Evolutionary conservation across 2,113 vertebrate species (phyloP).

Genomic region (Cyprinus carpio): DNA sequence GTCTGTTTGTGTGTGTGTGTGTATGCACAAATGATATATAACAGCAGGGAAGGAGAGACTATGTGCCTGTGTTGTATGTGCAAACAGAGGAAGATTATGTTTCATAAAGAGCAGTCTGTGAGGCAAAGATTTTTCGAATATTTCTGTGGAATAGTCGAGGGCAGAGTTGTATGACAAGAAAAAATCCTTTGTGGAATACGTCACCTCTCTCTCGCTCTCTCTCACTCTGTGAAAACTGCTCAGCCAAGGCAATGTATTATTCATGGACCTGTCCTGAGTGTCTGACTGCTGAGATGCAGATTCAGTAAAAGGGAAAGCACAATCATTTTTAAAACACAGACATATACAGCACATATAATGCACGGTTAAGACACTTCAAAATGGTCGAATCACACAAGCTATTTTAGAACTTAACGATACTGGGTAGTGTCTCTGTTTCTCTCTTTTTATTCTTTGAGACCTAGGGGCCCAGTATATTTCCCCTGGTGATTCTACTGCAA

Average conservation of each 20-base stretch:
- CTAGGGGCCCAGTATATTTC: background rate
- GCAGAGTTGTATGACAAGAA: conserved; percentile 1
- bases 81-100: conserved; percentile 61
- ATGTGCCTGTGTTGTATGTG: background rate
- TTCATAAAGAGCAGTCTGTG: conserved; percentile 59
- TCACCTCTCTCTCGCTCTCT: background rate
- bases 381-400: background rate
- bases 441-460: background rate
- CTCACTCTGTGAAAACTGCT: background rate
- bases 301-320: conserved; percentile 20
- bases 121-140: conserved; percentile 37
- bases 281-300: conserved; percentile 61
- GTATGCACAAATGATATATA: conserved; percentile 20
- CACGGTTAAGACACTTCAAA: background rate
- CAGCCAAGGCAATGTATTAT: conserved; percentile 69
- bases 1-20: background rate
- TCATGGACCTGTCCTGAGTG: conserved; percentile 65
- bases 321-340: conserved; percentile 1
- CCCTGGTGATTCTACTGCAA: background rate
- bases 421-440: background rate
- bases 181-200: conserved; percentile 15
- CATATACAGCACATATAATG: background rate
- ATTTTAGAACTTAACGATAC: background rate
- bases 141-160: conserved; percentile 13
- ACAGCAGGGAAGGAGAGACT: conserved; percentile 6